Conservation (phyloP, 2,113 vertebrate species). For the Notechis scutatus region DNA sequence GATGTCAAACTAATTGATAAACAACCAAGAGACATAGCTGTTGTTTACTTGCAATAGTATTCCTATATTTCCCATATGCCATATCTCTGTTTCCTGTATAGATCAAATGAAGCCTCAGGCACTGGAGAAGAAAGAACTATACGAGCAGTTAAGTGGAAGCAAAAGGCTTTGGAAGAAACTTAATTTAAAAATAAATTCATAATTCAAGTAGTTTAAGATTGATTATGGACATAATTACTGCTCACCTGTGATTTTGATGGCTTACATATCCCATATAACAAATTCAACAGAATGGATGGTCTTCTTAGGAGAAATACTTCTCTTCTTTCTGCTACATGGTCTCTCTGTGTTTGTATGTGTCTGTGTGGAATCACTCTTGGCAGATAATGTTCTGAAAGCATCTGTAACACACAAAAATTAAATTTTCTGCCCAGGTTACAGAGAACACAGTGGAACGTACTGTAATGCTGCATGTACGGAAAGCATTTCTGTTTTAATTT, state of each 20-base stretch:
- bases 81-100: not conserved
- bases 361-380: not conserved
- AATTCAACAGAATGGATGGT: not conserved
- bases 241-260: not conserved
- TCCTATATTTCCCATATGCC: not conserved
- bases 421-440: conserved; percentile 10
- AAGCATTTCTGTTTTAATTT: not conserved
- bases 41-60: not conserved
- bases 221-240: not conserved
- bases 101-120: not conserved
- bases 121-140: not conserved
- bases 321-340: not conserved
- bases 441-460: not conserved
- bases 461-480: not conserved
- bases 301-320: not conserved
- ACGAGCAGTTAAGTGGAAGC: not conserved
- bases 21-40: not conserved
- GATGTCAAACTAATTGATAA: not conserved
- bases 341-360: not conserved
- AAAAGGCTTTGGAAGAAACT: not conserved
- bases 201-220: not conserved
- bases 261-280: not conserved
- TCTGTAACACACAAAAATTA: conserved; percentile 16
- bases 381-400: not conserved
- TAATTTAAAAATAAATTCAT: not conserved